Evolutionary conservation across 2,888 invertebrate species (phyloP), one percentile per base, ranked within the genome.

Genomic region (Deroplatys truncata): DNA sequence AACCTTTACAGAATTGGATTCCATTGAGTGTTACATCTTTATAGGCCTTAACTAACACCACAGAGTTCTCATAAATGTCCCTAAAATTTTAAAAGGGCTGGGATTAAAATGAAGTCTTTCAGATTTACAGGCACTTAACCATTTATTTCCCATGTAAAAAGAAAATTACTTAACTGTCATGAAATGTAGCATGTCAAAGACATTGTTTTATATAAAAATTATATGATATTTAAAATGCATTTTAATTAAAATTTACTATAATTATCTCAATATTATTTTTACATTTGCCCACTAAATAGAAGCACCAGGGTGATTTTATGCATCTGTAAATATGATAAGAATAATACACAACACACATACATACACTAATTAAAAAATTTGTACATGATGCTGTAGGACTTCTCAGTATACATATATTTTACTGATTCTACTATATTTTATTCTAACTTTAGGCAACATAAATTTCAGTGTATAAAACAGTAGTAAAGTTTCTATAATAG

Each of bases 401-500:
- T 85, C 28, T 10, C 43, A 85, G 49, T n/a, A 84, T 84, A 84
- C 84, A 84, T 84, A 84, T 84, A 25, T 35, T 31, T 84, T 28
- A 49, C n/a, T 49, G 28, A 28, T 9, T 85, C 5, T 49, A 28
- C n/a, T 49, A 43, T 25, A n/a, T 43, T 43, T 13, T 15, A 49
- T 28, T 49, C 43, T 25, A 43, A 49, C 28, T 49, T 43, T 56
- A 85, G 49, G 28, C 85, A 85, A 29, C 85, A 85, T 35, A 85
- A 85, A 85, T 35, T 85, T 85, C 16, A 29, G 85, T 49, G 49
- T 85, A 85, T 85, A 85, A 85, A 85, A 85, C 85, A 85, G 85
- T 49, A 49, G 85, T 56, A 85, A 85, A 85, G 28, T 49, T n/a
- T 85, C 43, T 85, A 49, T 85, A 85, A 85, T 35, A 85, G n/a